A percentile compares a stretch with the other conserved stretches of the same genome.
These are phyloP conservation scores for Rhyacophila brunnea DNA, from an alignment of 1,140 invertebrate genomes.

Conservation along the genomic window DNA sequence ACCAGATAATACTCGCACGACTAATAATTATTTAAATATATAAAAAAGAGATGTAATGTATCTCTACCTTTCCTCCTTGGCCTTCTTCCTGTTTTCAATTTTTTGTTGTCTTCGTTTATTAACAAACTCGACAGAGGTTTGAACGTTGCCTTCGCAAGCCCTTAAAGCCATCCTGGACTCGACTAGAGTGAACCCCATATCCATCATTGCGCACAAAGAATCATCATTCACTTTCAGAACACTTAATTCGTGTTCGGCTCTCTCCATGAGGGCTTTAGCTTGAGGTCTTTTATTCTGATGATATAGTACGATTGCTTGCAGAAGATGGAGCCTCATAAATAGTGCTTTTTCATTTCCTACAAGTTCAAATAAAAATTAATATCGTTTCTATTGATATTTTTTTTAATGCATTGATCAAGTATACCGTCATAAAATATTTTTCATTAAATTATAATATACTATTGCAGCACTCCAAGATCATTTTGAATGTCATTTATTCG, in stretches of 20 bases:
- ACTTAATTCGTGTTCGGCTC: slow-evolving; percentile 61
- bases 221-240: slow-evolving; percentile 54
- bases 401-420: too few relatives aligned
- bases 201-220: slow-evolving; percentile 39
- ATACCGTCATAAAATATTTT: too few relatives aligned
- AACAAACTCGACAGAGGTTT: slow-evolving; percentile 64
- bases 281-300: slow-evolving; percentile 67
- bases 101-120: slow-evolving; percentile 57
- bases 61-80: slow-evolving; percentile 52
- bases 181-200: slow-evolving; percentile 59
- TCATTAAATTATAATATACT: too few relatives aligned
- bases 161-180: slow-evolving; percentile 68
- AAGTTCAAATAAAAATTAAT: too few relatives aligned
- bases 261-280: slow-evolving; percentile 57
- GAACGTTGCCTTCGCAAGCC: slow-evolving; percentile 59
- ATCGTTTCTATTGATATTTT: neutral
- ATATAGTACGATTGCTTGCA: slow-evolving; percentile 75
- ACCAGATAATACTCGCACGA: too few relatives aligned
- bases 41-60: too few relatives aligned
- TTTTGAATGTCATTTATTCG: too few relatives aligned
- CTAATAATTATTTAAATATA: too few relatives aligned
- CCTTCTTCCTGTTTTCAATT: slow-evolving; percentile 51
- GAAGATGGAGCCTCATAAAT: slow-evolving; percentile 71
- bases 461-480: too few relatives aligned
- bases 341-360: slow-evolving; percentile 69